Evolutionary conservation across 2,888 invertebrate species (phyloP).

Genomic region (Hofmannophila pseudospretella): DNA sequence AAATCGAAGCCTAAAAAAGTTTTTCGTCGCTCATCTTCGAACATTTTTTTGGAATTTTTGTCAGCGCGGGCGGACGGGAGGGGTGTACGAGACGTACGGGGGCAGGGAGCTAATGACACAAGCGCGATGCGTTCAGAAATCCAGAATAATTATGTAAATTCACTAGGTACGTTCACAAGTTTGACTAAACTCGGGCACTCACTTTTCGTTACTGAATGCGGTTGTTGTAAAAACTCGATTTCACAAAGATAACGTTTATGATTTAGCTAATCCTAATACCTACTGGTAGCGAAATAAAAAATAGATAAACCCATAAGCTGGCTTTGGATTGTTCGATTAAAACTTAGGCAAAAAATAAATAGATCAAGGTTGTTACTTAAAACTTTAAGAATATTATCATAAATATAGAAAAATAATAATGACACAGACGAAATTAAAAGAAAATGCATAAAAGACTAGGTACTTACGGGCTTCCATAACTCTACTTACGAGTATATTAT

Average conservation of each 20-base stretch:
- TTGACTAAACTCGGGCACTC: conserved; percentile 8
- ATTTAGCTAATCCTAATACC: too few relatives aligned
- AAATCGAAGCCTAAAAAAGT: conserved; percentile 91
- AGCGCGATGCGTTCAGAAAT: conserved; percentile 27
- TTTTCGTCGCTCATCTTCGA: conserved; percentile 52
- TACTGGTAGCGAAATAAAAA: too few relatives aligned
- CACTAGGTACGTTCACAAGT: conserved; percentile 14
- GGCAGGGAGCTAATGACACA: conserved; percentile 17
- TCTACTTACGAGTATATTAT: too few relatives aligned
- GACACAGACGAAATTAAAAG: too few relatives aligned
- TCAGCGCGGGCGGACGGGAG: conserved; percentile 38
- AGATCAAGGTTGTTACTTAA: too few relatives aligned
- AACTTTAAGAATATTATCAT: too few relatives aligned
- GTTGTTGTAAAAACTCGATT: conserved; percentile 33
- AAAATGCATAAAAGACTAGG: too few relatives aligned
- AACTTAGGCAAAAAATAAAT: too few relatives aligned
- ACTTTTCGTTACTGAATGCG: conserved; percentile 46
- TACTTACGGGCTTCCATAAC: too few relatives aligned
- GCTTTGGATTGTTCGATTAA: too few relatives aligned
- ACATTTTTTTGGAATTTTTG: conserved; percentile 62
- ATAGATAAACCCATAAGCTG: too few relatives aligned
- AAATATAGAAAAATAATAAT: too few relatives aligned
- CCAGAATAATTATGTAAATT: neutral
- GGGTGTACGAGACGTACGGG: conserved; percentile 8
- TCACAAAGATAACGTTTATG: conserved; percentile 35